Conservation (phyloP, 2,888 invertebrate species). For the Tinea pellionella region DNA sequence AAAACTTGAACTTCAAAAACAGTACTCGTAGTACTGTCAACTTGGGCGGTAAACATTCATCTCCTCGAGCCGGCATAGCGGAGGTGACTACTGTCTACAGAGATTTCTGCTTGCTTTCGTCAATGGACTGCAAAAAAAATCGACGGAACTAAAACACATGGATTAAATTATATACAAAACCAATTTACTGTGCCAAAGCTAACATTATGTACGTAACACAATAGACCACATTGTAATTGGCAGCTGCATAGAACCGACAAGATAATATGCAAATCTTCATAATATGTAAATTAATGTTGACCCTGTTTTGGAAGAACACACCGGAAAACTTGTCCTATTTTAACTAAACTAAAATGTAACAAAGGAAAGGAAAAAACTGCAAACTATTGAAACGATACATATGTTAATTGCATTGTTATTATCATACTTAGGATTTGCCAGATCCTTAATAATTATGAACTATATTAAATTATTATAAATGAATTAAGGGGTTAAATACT, state of each 20-base stretch:
- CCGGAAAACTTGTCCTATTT: neutral
- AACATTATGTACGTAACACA: neutral
- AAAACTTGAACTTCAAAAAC: too few relatives aligned
- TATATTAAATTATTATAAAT: too few relatives aligned
- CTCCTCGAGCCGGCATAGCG: too few relatives aligned
- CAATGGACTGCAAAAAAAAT: too few relatives aligned
- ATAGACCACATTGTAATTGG: neutral
- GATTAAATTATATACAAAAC: too few relatives aligned
- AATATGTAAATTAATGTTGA: neutral
- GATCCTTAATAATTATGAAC: neutral
- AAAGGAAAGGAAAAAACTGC: too few relatives aligned
- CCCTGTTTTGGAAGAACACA: neutral
- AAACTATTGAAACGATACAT: neutral
- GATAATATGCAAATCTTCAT: neutral
- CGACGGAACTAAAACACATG: too few relatives aligned
- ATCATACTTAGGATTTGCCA: neutral
- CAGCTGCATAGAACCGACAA: neutral
- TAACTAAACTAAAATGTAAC: neutral
- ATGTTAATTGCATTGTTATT: neutral
- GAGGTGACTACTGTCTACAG: too few relatives aligned
- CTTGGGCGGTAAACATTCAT: too few relatives aligned
- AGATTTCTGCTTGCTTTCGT: too few relatives aligned
- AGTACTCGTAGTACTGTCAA: too few relatives aligned
- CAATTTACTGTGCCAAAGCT: neutral
- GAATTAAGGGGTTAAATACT: too few relatives aligned